Base-by-base conservation (phyloP, 2,113 vertebrate genomes). In the Mesocricetus auratus region DNA sequence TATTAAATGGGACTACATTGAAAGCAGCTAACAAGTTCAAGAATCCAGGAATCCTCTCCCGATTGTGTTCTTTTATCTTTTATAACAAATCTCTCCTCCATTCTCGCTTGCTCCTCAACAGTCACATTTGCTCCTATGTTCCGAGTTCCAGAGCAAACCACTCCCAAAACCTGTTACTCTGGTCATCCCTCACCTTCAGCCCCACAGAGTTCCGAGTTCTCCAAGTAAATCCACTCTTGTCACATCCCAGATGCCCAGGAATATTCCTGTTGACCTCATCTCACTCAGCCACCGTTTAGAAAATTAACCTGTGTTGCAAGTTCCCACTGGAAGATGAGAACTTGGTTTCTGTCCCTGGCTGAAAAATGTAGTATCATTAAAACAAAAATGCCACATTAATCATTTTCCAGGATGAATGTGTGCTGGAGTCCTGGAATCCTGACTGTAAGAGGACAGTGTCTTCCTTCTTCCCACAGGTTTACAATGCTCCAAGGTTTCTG, bases 401-500 rank as follows among this genome's bases (percentile, higher is more conserved):
- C 1, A 47, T 68, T 91, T 56, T 24, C 77, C 89, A 53, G 69
- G 16, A 66, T 45, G 36, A 73, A 39, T 3, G 6, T 0, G 7
- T 13, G 71, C 26, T 11, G 31, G 13, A 74, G 3, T 22, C 39
- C 58, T n/a, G 64, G 50, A 82, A 71, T 11, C 29, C 36, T 6
- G 24, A 7, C 39, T 90, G 62, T 74, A 29, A 50, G 50, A 75
- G 36, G 69, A 29, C 19, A 24, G 24, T 11, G 4, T 1, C 24
- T 58, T 13, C 2, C 73, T 62, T 93, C n/a, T 45, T 79, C 64
- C 42, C 66, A 85, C 60, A 73, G 75, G 11, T 75, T 53, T 89
- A n/a, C n/a, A 64, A 93, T 13, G 45, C 69, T 47, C 19, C 16
- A 21, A 64, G 74, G 88, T 78, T 95, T 94, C 87, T 93, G 58